Conservation (phyloP, 2,888 invertebrate species). For the Troides aeacus region DNA sequence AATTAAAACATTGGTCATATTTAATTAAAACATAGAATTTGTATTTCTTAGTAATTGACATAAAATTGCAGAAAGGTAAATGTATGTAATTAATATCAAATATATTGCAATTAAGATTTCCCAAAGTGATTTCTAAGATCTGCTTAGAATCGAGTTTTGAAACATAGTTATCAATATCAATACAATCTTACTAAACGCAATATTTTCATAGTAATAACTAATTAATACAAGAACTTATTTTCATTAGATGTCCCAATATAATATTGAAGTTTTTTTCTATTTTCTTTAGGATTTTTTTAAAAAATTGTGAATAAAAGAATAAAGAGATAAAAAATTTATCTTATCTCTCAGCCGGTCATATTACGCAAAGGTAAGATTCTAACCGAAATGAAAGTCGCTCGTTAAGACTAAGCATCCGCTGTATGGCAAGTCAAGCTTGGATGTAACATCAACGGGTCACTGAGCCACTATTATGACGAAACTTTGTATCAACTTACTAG, state of each 20-base stretch:
- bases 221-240: neutral
- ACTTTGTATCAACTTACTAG: slow-evolving; percentile 13
- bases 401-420: slow-evolving; percentile 16
- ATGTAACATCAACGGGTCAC: slow-evolving; percentile 26
- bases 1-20: neutral
- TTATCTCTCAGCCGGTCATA: slow-evolving; percentile 16
- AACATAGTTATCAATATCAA: no score
- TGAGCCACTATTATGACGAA: slow-evolving; percentile 23
- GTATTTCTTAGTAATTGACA: neutral
- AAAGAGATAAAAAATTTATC: slow-evolving; percentile 14
- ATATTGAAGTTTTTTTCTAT: no score
- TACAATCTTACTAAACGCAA: neutral
- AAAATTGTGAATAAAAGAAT: slow-evolving; percentile 5
- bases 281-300: neutral
- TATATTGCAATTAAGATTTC: no score
- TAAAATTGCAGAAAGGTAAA: no score
- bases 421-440: slow-evolving; percentile 18
- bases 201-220: no score
- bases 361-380: slow-evolving; percentile 27
- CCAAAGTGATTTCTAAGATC: no score
- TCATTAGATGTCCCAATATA: neutral
- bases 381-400: slow-evolving; percentile 29
- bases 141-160: no score
- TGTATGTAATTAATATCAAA: no score
- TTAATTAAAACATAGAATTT: neutral